phyloP scores from a whole-genome alignment of 2,113 vertebrate species.

The Nestor notabilis region DNA sequence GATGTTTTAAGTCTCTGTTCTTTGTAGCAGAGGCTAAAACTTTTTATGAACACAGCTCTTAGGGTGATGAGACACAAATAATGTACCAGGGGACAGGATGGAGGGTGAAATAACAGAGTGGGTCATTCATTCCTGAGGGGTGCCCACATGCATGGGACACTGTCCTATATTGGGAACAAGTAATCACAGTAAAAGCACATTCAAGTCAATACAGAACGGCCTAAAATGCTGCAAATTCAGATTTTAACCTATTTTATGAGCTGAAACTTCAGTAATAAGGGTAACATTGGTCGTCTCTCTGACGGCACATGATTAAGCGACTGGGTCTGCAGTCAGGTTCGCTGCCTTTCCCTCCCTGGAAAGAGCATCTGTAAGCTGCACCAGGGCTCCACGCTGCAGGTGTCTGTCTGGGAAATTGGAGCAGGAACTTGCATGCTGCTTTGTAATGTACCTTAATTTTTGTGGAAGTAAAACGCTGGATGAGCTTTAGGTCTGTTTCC shows the following conservation, averaged over 20 bases:
- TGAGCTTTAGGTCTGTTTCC: not conserved
- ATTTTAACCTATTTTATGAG: not conserved
- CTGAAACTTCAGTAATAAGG: not conserved
- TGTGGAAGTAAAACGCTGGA: not conserved
- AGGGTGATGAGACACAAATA: not conserved
- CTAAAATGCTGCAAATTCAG: not conserved
- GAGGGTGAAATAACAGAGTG: not conserved
- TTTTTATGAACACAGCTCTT: not conserved
- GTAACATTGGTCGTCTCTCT: not conserved
- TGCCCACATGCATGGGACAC: not conserved
- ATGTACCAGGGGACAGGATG: rapidly evolving
- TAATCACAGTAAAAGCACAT: rapidly evolving
- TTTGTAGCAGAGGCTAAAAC: not conserved
- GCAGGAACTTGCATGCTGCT: not conserved
- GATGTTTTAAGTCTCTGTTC: not conserved
- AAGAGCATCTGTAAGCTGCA: not conserved
- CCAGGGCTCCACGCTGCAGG: not conserved
- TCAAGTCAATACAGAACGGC: not conserved
- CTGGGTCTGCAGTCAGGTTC: not conserved
- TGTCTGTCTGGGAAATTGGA: not conserved
- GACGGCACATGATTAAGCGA: rapidly evolving
- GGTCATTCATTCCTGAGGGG: not conserved
- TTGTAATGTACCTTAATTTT: not conserved
- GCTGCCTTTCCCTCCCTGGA: not conserved
- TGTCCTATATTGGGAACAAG: rapidly evolving